Base-by-base conservation (phyloP, 2,113 vertebrate species). In the Psettodes erumei region DNA sequence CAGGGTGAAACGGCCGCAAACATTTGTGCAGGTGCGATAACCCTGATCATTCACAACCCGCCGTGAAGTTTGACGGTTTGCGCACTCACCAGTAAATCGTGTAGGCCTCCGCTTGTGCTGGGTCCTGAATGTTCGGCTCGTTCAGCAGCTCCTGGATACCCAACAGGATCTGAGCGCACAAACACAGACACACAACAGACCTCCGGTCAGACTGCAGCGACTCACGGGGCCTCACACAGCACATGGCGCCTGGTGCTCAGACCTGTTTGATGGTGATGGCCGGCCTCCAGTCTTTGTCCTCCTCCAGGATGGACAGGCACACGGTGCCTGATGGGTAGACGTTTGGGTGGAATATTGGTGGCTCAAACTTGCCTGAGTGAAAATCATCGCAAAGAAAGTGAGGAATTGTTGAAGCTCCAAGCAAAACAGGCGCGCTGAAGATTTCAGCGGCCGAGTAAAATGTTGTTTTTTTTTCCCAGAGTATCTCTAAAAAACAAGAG, bases 201-300 rank as follows among this genome's bases (percentile, higher is more conserved):
- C 27, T 25, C 1, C 42, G 48, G 38, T 81, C 53, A 81, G 27
- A 47, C 1, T 28, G 5, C 35, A 59, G 18, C 35, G 0, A 25
- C n/a, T n/a, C n/a, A n/a, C n/a, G n/a, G n/a, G n/a, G n/a, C n/a
- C n/a, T n/a, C n/a, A n/a, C 15, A 19, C 16, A 3, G 6, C 50
- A 56, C 11, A 3, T 56, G n/a, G n/a, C n/a, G n/a, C n/a, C n/a
- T n/a, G n/a, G 59, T 4, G 9, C 30, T 76, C 63, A 11, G 9
- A 91, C 90, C 90, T 99, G 97, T 94, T 99, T 99, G 92, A 99
- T 99, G 76, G 97, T 99, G 95, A 99, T 99, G 90, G 98, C 97
- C 48, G 97, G 97, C 94, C 97, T 96, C 97, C 98, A 98, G 93
- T 99, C 97, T 89, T 99, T 98, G 91, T 99, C 98, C 86, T 99